Evolutionary conservation across 2,888 invertebrate species (phyloP).

Genomic region (Nebria salina): DNA sequence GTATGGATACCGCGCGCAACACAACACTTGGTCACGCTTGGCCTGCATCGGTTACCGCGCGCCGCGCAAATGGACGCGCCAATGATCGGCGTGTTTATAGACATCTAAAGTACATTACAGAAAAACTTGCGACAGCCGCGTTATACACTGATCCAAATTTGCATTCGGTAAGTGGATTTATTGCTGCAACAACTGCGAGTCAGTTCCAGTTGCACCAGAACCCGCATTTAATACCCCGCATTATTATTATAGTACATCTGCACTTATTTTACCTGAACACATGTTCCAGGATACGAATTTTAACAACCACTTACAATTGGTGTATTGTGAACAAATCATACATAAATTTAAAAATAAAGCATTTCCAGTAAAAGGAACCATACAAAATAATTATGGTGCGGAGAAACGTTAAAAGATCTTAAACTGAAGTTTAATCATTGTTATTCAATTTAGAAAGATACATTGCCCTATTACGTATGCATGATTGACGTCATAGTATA

Average conservation of each 20-base stretch:
- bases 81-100: conserved; percentile 16
- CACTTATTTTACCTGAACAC: neutral
- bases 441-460: neutral
- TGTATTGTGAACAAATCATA: too few relatives aligned
- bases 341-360: too few relatives aligned
- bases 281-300: neutral
- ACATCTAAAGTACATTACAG: conserved; percentile 8
- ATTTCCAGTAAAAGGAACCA: too few relatives aligned
- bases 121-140: neutral
- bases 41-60: conserved; percentile 5
- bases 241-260: neutral
- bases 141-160: neutral
- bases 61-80: conserved; percentile 8
- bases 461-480: neutral
- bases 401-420: too few relatives aligned
- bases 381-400: too few relatives aligned
- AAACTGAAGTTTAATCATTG: neutral
- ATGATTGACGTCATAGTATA: neutral
- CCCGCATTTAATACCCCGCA: conserved; percentile 22
- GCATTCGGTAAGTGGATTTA: conserved; percentile 3
- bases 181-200: conserved; percentile 6
- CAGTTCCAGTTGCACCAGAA: neutral
- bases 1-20: conserved; percentile 26
- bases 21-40: conserved; percentile 31
- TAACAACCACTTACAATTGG: too few relatives aligned